phyloP scores from a whole-genome alignment of 2,797 vertebrate genomes.

The Scarus forsteni region DNA sequence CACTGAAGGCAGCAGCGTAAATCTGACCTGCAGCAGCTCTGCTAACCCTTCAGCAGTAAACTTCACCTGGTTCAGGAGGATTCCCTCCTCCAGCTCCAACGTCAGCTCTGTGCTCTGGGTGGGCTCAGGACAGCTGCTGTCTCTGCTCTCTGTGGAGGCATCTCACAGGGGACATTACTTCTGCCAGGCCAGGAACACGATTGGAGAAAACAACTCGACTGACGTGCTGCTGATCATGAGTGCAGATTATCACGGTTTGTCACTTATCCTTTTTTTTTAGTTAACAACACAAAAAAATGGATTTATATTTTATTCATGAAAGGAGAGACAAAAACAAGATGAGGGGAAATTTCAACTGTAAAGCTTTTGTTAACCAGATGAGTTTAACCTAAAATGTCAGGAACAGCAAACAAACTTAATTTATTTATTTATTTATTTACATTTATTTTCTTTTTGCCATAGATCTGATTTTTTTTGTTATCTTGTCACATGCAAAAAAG shows the following conservation, averaged over 20 bases:
- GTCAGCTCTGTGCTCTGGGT: constrained; percentile 25
- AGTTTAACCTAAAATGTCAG: too few relatives aligned
- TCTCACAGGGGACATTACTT: constrained; percentile 44
- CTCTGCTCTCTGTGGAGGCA: constrained; percentile 7
- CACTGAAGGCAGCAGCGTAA: constrained; percentile 43
- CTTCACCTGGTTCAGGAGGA: constrained; percentile 49
- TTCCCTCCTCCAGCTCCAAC: constrained; percentile 44
- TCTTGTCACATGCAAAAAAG: too few relatives aligned
- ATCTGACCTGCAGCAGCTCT: constrained; percentile 60
- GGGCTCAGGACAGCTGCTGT: constrained; percentile 48
- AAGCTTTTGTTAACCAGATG: too few relatives aligned
- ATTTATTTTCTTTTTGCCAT: too few relatives aligned
- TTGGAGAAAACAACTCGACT: constrained; percentile 42
- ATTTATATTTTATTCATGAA: too few relatives aligned
- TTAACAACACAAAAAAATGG: too few relatives aligned
- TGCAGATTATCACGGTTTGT: constrained; percentile 31
- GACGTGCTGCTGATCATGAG: constrained; percentile 27
- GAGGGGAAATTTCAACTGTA: too few relatives aligned
- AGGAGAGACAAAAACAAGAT: too few relatives aligned
- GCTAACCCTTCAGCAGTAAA: constrained; percentile 52
- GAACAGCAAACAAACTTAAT: too few relatives aligned
- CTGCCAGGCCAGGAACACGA: constrained; percentile 47
- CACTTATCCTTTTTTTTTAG: too few relatives aligned
- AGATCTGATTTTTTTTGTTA: too few relatives aligned
- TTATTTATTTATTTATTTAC: too few relatives aligned